phyloP scores from a whole-genome alignment of 2,888 invertebrate species.

The Drosophila lacicola region DNA sequence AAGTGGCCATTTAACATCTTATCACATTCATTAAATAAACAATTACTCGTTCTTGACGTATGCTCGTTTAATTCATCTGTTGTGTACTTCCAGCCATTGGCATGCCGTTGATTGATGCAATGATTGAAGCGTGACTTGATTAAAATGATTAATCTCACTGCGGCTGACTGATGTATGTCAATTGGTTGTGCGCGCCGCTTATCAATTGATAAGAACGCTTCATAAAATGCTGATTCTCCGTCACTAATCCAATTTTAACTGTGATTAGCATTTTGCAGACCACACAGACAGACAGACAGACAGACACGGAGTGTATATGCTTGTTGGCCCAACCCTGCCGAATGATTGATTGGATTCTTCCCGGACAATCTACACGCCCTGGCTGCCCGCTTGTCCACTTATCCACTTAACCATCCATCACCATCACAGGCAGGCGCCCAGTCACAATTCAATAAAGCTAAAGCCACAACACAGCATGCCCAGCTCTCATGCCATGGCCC shows the following conservation, averaged over 20 bases:
- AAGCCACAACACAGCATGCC: constrained; percentile 47
- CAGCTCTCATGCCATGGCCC: constrained; percentile 36
- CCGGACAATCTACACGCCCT: neutral
- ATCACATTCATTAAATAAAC: neutral
- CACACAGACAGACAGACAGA: constrained; percentile 12
- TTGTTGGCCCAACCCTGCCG: neutral
- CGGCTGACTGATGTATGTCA: constrained; percentile 28
- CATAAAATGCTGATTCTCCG: constrained; percentile 24
- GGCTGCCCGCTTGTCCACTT: constrained; percentile 9
- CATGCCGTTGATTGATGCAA: constrained; percentile 13
- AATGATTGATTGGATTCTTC: constrained; percentile 51
- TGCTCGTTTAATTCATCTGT: neutral
- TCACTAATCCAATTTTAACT: constrained; percentile 40
- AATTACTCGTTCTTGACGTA: neutral
- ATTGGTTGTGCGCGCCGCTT: constrained; percentile 14
- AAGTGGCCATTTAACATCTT: neutral
- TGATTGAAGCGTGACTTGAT: constrained; percentile 11
- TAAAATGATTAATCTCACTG: constrained; percentile 29
- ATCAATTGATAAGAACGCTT: constrained; percentile 14
- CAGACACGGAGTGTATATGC: too few species aligned
- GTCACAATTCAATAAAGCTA: constrained; percentile 54
- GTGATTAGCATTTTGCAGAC: constrained; percentile 47
- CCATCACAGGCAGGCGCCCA: constrained; percentile 18
- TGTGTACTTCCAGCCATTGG: neutral
- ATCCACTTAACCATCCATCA: constrained; percentile 53